Base-by-base conservation (phyloP, 2,113 vertebrate species). In the Mirounga angustirostris region DNA sequence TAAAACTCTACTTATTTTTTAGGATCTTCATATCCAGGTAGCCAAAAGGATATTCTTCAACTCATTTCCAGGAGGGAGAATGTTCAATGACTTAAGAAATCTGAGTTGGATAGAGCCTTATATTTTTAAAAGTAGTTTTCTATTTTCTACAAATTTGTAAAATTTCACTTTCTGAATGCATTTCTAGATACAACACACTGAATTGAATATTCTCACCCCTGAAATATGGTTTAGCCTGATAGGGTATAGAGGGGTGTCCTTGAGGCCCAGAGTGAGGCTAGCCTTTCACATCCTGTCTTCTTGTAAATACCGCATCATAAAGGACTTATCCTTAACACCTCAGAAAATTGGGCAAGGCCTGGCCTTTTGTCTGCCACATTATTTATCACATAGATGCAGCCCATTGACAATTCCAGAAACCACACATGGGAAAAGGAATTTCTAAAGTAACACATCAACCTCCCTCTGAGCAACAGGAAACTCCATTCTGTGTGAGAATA, bases 401-500 rank as follows among this genome's bases (percentile, higher is more conserved):
- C 40, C 73, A 54, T 30, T 82, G 73, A 83, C 78, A 89, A 69
- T 86, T 97, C 85, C 59, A 82, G 58, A 81, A 28, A 90, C 26
- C 61, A 50, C 43, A 18, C 67, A 43, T 16, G 9, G 7, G 15
- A 69, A 94, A 59, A 76, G 69, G 22, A 59, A n/a, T 74, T 90
- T 96, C 61, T 92, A 84, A 97, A 94, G 95, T 79, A 98, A 87
- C 50, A 4, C 10, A 52, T 84, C 61, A 85, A 26, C 9, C 46
- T 92, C 78, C 28, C 52, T 1, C 5, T 65, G 61, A 79, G 67
- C 56, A 85, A 16, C 16, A 91, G 43, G 74, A 89, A 95, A 76
- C 67, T 82, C 56, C 30, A 52, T 65, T 95, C 78, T 85, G 6
- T 78, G 26, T 90, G n/a, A 80, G 58, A 67, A 30, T 33, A 86